phyloP scores from a whole-genome alignment of 2,113 vertebrate genomes.

The Alosa alosa region DNA sequence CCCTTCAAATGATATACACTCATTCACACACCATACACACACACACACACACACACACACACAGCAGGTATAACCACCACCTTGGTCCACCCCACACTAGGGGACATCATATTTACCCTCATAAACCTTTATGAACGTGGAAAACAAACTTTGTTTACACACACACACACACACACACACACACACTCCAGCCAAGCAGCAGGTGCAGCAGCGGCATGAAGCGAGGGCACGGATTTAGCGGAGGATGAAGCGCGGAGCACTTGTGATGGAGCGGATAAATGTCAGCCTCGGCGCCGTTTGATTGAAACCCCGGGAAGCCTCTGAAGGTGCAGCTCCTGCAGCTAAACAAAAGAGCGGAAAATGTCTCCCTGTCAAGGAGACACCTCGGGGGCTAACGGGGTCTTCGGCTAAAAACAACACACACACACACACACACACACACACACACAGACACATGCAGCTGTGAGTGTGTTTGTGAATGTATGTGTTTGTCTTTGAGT shows the following conservation, averaged over 20 bases:
- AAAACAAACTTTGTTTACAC: neutral
- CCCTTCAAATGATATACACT: neutral
- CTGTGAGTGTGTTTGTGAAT: neutral
- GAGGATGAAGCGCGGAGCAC: constrained; percentile 28
- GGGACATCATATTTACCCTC: too few species aligned
- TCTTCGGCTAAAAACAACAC: neutral
- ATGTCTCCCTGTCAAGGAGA: neutral
- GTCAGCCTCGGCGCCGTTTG: constrained; percentile 30
- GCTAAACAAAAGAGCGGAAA: constrained; percentile 32
- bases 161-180: neutral
- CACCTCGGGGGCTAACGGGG: neutral
- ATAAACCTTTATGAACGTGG: too few species aligned
- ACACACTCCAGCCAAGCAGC: neutral
- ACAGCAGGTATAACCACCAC: too few species aligned
- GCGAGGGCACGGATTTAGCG: constrained; percentile 17
- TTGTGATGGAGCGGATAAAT: constrained; percentile 33
- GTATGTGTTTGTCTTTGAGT: neutral
- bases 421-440: neutral
- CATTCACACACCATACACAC: neutral
- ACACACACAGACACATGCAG: neutral
- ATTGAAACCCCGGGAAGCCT: constrained; percentile 5
- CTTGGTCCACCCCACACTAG: too few species aligned
- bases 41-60: neutral
- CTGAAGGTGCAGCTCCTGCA: constrained; percentile 28
- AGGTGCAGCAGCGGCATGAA: neutral